Evolutionary conservation across 64 coral and sea anemone genomes (phyloP).

Genomic region (Pachyseris speciosa): DNA sequence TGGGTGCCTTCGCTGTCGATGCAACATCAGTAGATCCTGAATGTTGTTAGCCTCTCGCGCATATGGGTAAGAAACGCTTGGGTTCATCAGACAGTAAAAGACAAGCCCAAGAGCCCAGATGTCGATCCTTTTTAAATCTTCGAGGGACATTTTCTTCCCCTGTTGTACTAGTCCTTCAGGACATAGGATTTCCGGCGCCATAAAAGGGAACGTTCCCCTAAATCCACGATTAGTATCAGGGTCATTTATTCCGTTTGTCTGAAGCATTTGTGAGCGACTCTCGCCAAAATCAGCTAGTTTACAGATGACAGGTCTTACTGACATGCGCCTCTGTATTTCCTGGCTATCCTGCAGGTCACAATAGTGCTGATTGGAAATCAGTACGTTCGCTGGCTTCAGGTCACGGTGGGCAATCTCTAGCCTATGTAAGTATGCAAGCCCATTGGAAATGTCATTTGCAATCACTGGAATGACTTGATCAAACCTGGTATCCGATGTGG

Average conservation of each 20-base stretch:
- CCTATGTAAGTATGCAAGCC: conserved; percentile 57
- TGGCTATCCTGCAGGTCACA: conserved; percentile 16
- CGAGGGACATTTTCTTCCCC: conserved; percentile 21
- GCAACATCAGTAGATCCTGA: neutral
- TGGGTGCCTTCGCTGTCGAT: conserved; percentile 11
- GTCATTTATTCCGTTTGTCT: conserved; percentile 28
- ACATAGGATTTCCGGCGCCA: conserved; percentile 64
- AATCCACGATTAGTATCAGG: conserved; percentile 33
- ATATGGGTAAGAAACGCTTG: conserved; percentile 60
- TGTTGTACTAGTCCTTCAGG: neutral
- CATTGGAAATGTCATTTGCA: conserved; percentile 46
- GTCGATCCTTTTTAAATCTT: conserved; percentile 72
- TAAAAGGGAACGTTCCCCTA: conserved; percentile 72
- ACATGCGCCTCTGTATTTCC: neutral
- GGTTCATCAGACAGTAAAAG: conserved; percentile 71
- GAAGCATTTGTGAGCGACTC: conserved; percentile 56
- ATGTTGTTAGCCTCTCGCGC: conserved; percentile 8
- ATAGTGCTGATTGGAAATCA: conserved; percentile 89
- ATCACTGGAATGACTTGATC: conserved; percentile 18
- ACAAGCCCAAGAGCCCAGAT: conserved; percentile 84
- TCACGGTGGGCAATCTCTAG: conserved; percentile 63
- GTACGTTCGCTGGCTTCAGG: conserved; percentile 78
- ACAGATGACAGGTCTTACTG: conserved; percentile 43
- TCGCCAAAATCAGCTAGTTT: conserved; percentile 86
- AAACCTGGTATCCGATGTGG: neutral